Base-by-base conservation (phyloP, 1,140 invertebrate genomes). In the Leptonema lineaticorne region DNA sequence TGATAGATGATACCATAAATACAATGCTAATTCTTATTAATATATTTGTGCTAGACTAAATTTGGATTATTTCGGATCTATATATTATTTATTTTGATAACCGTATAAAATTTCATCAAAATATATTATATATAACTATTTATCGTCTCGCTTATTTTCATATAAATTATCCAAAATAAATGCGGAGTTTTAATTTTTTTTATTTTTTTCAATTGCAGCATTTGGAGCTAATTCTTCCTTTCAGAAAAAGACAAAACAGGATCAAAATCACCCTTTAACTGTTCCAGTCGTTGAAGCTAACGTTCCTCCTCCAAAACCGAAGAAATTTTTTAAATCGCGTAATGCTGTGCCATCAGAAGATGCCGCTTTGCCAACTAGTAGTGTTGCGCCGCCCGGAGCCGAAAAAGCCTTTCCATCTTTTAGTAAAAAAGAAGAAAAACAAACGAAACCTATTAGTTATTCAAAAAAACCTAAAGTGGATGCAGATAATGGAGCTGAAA, bases 251-350 rank as follows among this genome's bases (percentile, higher is more conserved):
- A 79, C 84, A 46, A 82, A 83, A 41, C 84, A 85, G 77, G 85
- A 85, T 77, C 84, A 85, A 63, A 84, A 85, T 67, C 84, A 83
- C 65, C 83, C 84, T 56, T 73, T 82, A 69, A 82, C 81, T 74
- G 81, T 82, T 70, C 84, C 78, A 75, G 83, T 78, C 74, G 83
- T 80, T 77, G 84, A 78, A 74, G 79, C 83, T 64, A 82, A 84
- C 59, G 82, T 83, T 71, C 78, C 78, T 66, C 79, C 79, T 67
- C 81, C 82, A 45, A 93, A 92, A 76, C 92, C 92, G 48, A 93
- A 93, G 74, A 95, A 95, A 76, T 95, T 95, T 80, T 94, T 95
- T 77, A 95, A 95, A 76, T 94, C 92, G 75, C 84, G 93, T 28
- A 92, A 91, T 78, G 81, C 84, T 1, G 87, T 87, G 50, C 77